Base-by-base conservation (phyloP, 1,140 invertebrate genomes). In the Hirudo medicinalis region DNA sequence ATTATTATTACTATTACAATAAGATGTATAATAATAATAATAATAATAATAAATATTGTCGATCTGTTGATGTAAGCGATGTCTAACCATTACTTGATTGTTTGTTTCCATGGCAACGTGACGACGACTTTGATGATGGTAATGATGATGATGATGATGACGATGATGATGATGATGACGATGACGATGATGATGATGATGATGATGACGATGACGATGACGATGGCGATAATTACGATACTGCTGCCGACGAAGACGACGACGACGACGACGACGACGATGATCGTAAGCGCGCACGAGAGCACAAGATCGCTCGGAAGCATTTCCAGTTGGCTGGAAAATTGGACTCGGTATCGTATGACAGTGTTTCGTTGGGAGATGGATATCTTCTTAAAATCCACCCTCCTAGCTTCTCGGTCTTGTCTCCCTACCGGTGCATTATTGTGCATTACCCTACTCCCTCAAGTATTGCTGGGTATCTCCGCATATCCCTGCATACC, bases 341-440 rank as follows among this genome's bases (percentile, higher is more conserved):
- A 63, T 63, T 63, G 29, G 29, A 63, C 22, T 63, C 57, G 29
- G 57, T 63, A 63, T 63, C 57, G 15, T 63, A 63, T 63, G 57
- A 63, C 57, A 22, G 9, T 13, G 57, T 32, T 63, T 25, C 57
- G 19, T 11, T 0, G 29, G 11, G 43, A 49, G 57, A 22, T 32
- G 29, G 20, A 57, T 57, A 63, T 8, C 29, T 8, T 32, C 29
- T 63, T 22, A 22, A 32, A 22, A 63, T 63, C 17, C 57, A 63
- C 9, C n/a, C 57, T 32, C 22, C 57, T 22, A 11, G 29, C 22
- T 4, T 4, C 29, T 63, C 2, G 22, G 57, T 25, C 8, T 22
- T n/a, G 57, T 63, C 22, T 63, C 11, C 29, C 11, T n/a, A 22
- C 17, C 22, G 0, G 29, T 63, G 54, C 9, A 25, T 57, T 20